Evolutionary conservation across 2,113 vertebrate genomes (phyloP), one percentile per base, ranked within the genome.

Genomic region (Chaetura pelagica): DNA sequence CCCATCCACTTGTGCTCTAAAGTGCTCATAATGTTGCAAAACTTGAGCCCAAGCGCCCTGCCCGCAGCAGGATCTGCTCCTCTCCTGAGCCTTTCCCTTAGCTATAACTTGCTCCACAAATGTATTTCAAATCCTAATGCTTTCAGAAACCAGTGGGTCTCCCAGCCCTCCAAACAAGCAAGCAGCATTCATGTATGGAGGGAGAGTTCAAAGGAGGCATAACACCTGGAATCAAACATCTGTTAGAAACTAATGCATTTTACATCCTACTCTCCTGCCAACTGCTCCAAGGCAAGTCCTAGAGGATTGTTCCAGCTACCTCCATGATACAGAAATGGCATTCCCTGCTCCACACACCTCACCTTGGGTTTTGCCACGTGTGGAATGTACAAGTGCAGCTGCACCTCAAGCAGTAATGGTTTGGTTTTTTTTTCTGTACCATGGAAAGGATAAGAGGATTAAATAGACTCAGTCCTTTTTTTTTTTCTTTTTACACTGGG

Each of bases 211-310:
- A 94, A 97, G 93, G 84, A 96, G 78, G 63, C 13, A 10, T 59
- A 87, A 93, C 95, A 97, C 96, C 96, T 97, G 95, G 96, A 97
- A 97, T 94, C 84, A 94, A 92, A 90, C 89, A 97, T 96, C 89
- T 96, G 88, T 89, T 94, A 84, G 75, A 94, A 91, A 66, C 91
- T 54, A 82, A 95, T 80, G 87, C 52, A 75, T 96, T 96, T 96
- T 94, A 77, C 87, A 87, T 94, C 93, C 46, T 35, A 92, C 58
- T 72, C 61, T 91, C 30, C 57, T 94, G 95, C 97, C 96, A 97
- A 79, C 46, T 59, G 96, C 90, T 91, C 64, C 75, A 4, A 92
- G 93, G 84, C 93, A 85, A 79, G 94, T 72, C 35, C 83, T 91
- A 57, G 87, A 96, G 96, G 95, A 97, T 30, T 0, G 3, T 72